Conservation (phyloP, 2,888 invertebrate species). For the Oxystoma pomonae region DNA sequence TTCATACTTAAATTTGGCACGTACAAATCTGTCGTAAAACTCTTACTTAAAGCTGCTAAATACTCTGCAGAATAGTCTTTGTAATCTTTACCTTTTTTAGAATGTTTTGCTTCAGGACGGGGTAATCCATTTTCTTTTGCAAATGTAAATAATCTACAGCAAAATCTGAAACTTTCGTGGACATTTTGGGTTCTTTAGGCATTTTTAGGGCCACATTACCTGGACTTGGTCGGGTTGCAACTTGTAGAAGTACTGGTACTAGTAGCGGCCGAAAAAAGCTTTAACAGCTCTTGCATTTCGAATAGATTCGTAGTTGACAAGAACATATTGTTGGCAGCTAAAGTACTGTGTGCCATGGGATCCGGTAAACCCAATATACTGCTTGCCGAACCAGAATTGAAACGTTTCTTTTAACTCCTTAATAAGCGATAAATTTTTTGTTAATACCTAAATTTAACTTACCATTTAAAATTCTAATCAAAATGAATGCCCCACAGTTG, state of each 20-base stretch:
- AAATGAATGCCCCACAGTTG: too few relatives aligned
- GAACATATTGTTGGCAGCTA: constrained; percentile 76
- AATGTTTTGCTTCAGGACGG: constrained; percentile 45
- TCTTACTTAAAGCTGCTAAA: constrained; percentile 30
- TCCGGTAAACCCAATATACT: constrained; percentile 65
- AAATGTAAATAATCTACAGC: constrained; percentile 45
- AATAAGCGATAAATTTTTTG: too few relatives aligned
- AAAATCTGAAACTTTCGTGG: constrained; percentile 50
- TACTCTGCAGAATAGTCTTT: constrained; percentile 36
- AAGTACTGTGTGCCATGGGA: constrained; percentile 69
- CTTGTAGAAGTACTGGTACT: constrained; percentile 49
- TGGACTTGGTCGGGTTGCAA: constrained; percentile 27
- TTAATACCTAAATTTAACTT: too few relatives aligned
- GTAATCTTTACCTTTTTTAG: constrained; percentile 32
- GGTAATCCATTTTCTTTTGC: constrained; percentile 51
- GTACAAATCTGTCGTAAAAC: constrained; percentile 19
- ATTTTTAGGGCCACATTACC: constrained; percentile 37
- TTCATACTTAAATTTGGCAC: constrained; percentile 11
- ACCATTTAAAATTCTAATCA: too few relatives aligned
- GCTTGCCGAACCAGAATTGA: constrained; percentile 57
- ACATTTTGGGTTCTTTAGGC: constrained; percentile 34
- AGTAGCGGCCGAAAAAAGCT: constrained; percentile 54
- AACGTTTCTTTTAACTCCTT: too few relatives aligned
- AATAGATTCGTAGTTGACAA: constrained; percentile 60
- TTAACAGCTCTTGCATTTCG: constrained; percentile 65